Conservation (phyloP, 2,797 vertebrate species). For the Philypnodon macrostomus region DNA sequence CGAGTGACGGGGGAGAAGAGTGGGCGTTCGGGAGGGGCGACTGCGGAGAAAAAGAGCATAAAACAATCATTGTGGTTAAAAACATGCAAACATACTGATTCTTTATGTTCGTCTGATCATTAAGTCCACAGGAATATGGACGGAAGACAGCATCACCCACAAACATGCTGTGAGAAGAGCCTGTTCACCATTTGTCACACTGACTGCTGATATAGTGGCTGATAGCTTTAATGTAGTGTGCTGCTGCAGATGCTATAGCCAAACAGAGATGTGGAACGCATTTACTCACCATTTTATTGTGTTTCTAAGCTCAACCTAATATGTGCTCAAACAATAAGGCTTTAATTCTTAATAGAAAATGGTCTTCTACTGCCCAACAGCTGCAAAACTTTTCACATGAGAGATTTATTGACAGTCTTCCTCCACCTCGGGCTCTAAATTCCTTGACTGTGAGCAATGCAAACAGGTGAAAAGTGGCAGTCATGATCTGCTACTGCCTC, state of each 20-base stretch:
- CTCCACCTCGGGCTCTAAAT: slow-evolving; percentile 37
- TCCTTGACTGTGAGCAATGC: slow-evolving; percentile 39
- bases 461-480: slow-evolving; percentile 55
- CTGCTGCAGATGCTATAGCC: slow-evolving; percentile 58
- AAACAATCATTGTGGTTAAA: slow-evolving; percentile 71
- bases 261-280: slow-evolving; percentile 57
- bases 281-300: slow-evolving; percentile 49
- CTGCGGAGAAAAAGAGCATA: slow-evolving; percentile 69
- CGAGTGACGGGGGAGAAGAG: slow-evolving; percentile 60
- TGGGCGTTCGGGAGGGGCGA: slow-evolving; percentile 25
- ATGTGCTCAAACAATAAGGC: slow-evolving; percentile 1
- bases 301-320: slow-evolving; percentile 25
- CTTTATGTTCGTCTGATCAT: slow-evolving; percentile 19
- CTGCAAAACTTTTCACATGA: slow-evolving; percentile 41
- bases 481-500: slow-evolving; percentile 23
- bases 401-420: slow-evolving; percentile 42
- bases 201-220: slow-evolving; percentile 76
- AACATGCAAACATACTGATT: slow-evolving; percentile 55
- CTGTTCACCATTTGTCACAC: slow-evolving; percentile 77
- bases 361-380: slow-evolving; percentile 30
- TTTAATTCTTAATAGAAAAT: slow-evolving; percentile 3
- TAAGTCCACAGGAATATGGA: slow-evolving; percentile 38
- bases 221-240: slow-evolving; percentile 68
- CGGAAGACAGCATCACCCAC: slow-evolving; percentile 53
- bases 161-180: slow-evolving; percentile 67